phyloP scores from a whole-genome alignment of 2,888 invertebrate genomes.

The Actias luna region DNA sequence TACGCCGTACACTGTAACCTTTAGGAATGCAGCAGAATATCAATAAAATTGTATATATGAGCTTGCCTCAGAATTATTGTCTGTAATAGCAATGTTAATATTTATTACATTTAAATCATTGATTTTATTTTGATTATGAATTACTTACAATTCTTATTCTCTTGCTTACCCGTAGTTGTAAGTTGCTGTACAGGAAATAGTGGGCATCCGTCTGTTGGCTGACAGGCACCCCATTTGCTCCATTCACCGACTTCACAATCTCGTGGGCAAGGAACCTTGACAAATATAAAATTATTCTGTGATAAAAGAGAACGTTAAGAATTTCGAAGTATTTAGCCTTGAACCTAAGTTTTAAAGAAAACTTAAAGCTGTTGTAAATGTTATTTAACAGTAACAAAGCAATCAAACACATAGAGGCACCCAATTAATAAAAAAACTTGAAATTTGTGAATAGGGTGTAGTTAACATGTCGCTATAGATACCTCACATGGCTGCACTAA shows the following conservation, averaged over 20 bases:
- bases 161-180: conserved; percentile 68
- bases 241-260: conserved; percentile 83
- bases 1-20: conserved; percentile 75
- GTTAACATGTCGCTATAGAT: background rate
- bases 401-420: too few relatives aligned
- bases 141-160: too few relatives aligned
- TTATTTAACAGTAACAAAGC: too few relatives aligned
- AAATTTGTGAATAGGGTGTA: too few relatives aligned
- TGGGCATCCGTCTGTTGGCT: conserved; percentile 78
- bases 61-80: too few relatives aligned
- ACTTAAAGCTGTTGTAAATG: too few relatives aligned
- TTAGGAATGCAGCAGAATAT: background rate
- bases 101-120: too few relatives aligned
- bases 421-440: too few relatives aligned
- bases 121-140: too few relatives aligned
- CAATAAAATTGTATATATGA: background rate
- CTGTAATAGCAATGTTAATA: background rate
- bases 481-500: conserved; percentile 81
- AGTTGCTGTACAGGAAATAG: conserved; percentile 74
- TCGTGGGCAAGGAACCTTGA: conserved; percentile 80
- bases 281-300: background rate
- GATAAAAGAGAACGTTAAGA: background rate
- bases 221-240: conserved; percentile 84
- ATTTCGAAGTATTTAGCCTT: background rate
- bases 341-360: too few relatives aligned